Evolutionary conservation across 2,113 vertebrate species (phyloP), one percentile per base, ranked within the genome.

Genomic region (Ceuthmochares aereus): DNA sequence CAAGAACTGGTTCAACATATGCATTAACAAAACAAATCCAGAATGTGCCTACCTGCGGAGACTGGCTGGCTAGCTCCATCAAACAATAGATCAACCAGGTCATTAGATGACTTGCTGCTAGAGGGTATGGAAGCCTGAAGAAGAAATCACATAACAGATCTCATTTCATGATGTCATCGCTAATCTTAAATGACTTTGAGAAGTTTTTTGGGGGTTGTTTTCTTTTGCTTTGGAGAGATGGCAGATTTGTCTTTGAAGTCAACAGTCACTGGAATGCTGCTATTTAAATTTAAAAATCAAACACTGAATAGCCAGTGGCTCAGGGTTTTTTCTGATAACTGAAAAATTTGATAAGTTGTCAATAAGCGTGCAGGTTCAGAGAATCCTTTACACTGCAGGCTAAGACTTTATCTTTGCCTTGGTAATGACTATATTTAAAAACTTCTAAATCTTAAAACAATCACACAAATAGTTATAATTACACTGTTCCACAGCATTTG

Each of bases 51-150:
- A 98, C 99, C 99, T 98, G 98, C 75, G 74, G 95, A 76, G 37
- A 29, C 58, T 78, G 98, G 93, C 27, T 98, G 97, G 91, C 97
- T 97, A 36, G 98, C 77, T 92, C 99, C 99, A 86, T 98, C 98
- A 97, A 99, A 99, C 25, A 99, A 90, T 49, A 99, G 97, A 96
- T 99, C 99, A 74, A 98, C 99, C 62, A 99, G 97, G 85, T 98
- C 98, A 19, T 97, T 96, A 62, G 98, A 97, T 4, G 98, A 95
- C 93, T 99, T 99, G 94, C 97, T 98, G 54, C 97, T 96, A 92
- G 98, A 97, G 55, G 98, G 93, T 40, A 68, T 91, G 90, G 96
- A 92, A 74, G 97, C 97, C 98, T 99, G 91, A 69, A 95, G 89
- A 90, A 92, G 85, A 77, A 97, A 79, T 73, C 6, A 91, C 42